Evolutionary conservation across 2,888 invertebrate genomes (phyloP).

Genomic region (Antheraea yamamai): DNA sequence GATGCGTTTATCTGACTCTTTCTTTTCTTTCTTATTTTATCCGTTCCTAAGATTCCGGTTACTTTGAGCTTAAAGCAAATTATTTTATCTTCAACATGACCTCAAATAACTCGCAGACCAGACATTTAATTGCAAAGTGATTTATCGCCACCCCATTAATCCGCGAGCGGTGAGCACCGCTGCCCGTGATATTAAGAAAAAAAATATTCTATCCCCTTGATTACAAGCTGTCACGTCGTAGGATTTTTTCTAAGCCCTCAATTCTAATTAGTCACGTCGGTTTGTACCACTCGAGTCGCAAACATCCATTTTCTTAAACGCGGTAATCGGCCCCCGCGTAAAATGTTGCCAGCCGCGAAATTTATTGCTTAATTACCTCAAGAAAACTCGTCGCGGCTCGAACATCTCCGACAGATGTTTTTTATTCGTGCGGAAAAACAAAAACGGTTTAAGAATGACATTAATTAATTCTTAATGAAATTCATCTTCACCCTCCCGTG

Average conservation of each 20-base stretch:
- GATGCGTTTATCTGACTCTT: not conserved
- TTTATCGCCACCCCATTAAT: slow-evolving; percentile 75
- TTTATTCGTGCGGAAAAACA: slow-evolving; percentile 80
- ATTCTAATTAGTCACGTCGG: slow-evolving; percentile 77
- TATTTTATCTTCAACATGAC: slow-evolving; percentile 43
- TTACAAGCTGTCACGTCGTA: slow-evolving; percentile 80
- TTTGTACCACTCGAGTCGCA: slow-evolving; percentile 54
- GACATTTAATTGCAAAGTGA: slow-evolving; percentile 77
- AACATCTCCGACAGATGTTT: slow-evolving; percentile 70
- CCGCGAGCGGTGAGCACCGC: slow-evolving; percentile 52
- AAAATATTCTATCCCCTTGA: slow-evolving; percentile 76
- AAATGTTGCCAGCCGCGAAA: slow-evolving; percentile 77
- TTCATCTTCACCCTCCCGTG: slow-evolving; percentile 80
- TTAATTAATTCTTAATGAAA: slow-evolving; percentile 83
- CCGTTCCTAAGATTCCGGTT: not conserved
- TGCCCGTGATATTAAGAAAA: slow-evolving; percentile 57
- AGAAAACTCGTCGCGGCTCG: slow-evolving; percentile 73
- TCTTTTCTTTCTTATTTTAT: not conserved
- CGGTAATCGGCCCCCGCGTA: slow-evolving; percentile 79
- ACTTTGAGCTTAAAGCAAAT: slow-evolving; percentile 29
- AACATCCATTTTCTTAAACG: slow-evolving; percentile 78
- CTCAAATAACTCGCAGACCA: slow-evolving; percentile 51
- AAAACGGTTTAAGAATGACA: slow-evolving; percentile 81
- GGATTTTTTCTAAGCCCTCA: slow-evolving; percentile 79
- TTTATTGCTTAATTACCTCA: slow-evolving; percentile 83